Base-by-base conservation (phyloP, 2,113 vertebrate genomes). In the Eurystomus gularis region DNA sequence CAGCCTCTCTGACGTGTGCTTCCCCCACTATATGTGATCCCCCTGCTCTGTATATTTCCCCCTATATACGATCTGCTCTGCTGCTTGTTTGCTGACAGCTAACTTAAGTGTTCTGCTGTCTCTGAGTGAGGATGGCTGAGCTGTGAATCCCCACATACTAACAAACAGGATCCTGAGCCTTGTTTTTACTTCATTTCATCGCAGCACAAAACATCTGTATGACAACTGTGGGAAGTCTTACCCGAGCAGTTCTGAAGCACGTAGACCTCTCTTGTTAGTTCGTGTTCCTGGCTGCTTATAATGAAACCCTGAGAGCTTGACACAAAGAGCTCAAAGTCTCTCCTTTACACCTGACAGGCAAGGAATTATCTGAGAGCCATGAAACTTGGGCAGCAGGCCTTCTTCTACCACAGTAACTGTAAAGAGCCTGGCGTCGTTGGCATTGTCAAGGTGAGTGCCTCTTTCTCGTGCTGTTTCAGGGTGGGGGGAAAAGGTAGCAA, bases 401-500 rank as follows among this genome's bases (percentile, higher is more conserved):
- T 99, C 97, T 99, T 99, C 97, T 99, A 99, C 97, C 99, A 99
- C 97, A 99, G 99, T 85, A 99, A 99, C 98, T 99, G 99, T 88
- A 99, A 99, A 93, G 98, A 99, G 62, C 99, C 99, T 5, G 99
- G 99, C 44, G 98, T 99, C 2, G 99, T 98, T 52, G 99, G 98
- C 72, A 62, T 99, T 37, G 97, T 99, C 95, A 98, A 99, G 98
- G 99, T 99, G 57, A 97, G 98, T 17, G 7, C 31, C 11, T 55
- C 48, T 66, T 73, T 60, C 73, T 81, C 2, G 0, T 44, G 18
- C 24, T 64, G 26, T 58, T 86, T 44, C 9, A 4, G 44, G 42
- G 15, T 3, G 19, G 7, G 42, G 24, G 15, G 13, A 31, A 51
- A 66, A 5, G 3, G 16, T 10, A 44, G 19, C 37, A 46, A 39